phyloP scores from a whole-genome alignment of 2,113 vertebrate species.

The Psettodes erumei region DNA sequence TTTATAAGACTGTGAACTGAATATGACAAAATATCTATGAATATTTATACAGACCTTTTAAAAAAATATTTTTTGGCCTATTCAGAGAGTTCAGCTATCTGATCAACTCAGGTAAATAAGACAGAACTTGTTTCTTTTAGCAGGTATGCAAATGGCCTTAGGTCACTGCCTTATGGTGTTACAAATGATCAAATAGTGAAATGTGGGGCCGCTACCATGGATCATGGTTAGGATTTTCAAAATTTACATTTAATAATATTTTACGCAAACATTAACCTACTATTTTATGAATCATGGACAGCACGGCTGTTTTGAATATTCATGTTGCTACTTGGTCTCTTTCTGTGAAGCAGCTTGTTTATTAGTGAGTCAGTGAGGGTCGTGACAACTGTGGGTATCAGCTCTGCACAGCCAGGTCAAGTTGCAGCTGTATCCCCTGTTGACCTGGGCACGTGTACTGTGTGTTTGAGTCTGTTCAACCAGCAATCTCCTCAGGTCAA shows the following conservation, averaged over 20 bases:
- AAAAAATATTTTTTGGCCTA: not conserved
- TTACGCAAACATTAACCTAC: not conserved
- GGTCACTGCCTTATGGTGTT: not conserved
- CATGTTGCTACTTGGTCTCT: not conserved
- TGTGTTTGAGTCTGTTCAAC: constrained; percentile 18
- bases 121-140: not conserved
- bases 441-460: constrained; percentile 32
- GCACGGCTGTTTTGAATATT: constrained; percentile 6
- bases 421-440: constrained; percentile 42
- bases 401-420: constrained; percentile 16
- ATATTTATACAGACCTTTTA: not conserved
- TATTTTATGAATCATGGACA: not conserved
- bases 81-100: not conserved
- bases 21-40: not conserved
- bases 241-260: not conserved
- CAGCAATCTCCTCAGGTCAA: not conserved
- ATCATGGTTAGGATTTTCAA: not conserved
- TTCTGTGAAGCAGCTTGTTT: constrained; percentile 28
- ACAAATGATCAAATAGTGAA: not conserved
- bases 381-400: constrained; percentile 46
- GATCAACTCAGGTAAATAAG: not conserved
- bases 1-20: constrained; percentile 42
- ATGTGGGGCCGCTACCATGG: not conserved
- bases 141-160: not conserved
- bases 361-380: constrained; percentile 39